Conservation (phyloP, 2,888 invertebrate species). For the Lochmaea crataegi region DNA sequence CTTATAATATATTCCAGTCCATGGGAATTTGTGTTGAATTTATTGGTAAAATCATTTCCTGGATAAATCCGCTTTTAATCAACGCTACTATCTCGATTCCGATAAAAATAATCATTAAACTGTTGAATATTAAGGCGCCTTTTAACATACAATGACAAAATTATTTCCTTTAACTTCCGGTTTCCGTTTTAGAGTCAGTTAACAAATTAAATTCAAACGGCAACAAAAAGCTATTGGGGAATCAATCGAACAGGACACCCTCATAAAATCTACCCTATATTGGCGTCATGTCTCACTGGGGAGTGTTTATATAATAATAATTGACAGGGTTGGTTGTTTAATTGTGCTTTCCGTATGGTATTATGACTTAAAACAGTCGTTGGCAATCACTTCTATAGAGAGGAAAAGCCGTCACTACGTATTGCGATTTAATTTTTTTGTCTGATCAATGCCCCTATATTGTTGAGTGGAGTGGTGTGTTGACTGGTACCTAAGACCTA, state of each 20-base stretch:
- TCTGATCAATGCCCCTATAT: too few species aligned
- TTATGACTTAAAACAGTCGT: slow-evolving; percentile 1
- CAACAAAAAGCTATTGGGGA: slow-evolving; percentile 9
- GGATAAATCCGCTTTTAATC: background rate
- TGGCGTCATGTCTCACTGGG: slow-evolving; percentile 14
- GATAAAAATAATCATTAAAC: background rate
- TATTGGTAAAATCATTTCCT: background rate
- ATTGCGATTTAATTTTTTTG: too few species aligned
- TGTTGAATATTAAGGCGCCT: slow-evolving; percentile 12
- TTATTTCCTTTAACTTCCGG: slow-evolving; percentile 4
- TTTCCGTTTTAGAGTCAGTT: slow-evolving; percentile 10
- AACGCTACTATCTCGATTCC: background rate
- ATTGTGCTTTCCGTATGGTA: slow-evolving; percentile 32
- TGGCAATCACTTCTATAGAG: background rate
- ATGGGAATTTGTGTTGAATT: background rate
- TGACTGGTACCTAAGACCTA: too few species aligned
- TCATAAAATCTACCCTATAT: slow-evolving; percentile 8
- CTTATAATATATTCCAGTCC: background rate
- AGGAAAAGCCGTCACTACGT: background rate
- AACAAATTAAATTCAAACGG: slow-evolving; percentile 11
- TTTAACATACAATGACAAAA: slow-evolving; percentile 12
- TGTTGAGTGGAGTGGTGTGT: too few species aligned
- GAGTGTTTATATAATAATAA: slow-evolving; percentile 36
- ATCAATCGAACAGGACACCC: background rate
- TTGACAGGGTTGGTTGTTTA: slow-evolving; percentile 37